phyloP scores from a whole-genome alignment of 1,140 invertebrate genomes.

The Apolygus lucorum region DNA sequence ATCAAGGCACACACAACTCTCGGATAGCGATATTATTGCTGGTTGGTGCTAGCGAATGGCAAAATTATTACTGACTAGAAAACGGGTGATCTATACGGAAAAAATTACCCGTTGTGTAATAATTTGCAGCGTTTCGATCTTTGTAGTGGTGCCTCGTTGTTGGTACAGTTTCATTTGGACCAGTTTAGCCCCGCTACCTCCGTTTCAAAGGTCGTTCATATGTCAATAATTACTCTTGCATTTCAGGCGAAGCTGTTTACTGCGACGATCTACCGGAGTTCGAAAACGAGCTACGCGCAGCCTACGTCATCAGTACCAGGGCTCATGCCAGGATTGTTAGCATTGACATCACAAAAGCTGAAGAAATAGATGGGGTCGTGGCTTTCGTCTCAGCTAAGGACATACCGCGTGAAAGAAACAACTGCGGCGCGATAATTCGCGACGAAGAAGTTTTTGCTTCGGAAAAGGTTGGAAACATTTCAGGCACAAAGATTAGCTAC shows the following conservation, averaged over 20 bases:
- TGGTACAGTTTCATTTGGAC: no score
- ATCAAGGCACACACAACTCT: no score
- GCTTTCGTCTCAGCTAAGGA: conserved; percentile 66
- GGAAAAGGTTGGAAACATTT: conserved; percentile 42
- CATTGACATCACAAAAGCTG: conserved; percentile 61
- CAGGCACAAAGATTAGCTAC: no score
- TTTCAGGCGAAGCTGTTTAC: conserved; percentile 77
- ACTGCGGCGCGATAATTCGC: conserved; percentile 57
- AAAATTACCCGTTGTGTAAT: no score
- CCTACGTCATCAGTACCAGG: conserved; percentile 65
- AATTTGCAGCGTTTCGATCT: no score
- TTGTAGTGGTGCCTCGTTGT: no score
- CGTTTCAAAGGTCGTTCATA: neutral
- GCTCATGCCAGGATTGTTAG: conserved; percentile 70
- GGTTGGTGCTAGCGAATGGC: no score
- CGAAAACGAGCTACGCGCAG: conserved; percentile 64
- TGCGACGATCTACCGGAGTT: conserved; percentile 75
- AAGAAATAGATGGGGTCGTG: conserved; percentile 61
- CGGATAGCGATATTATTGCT: no score
- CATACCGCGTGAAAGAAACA: conserved; percentile 51
- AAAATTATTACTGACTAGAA: no score
- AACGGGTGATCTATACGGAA: no score
- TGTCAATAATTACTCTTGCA: neutral
- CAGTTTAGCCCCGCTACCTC: no score
- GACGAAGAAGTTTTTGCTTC: conserved; percentile 70